Evolutionary conservation across 2,888 invertebrate species (phyloP).

Genomic region (Apodemia duryi): DNA sequence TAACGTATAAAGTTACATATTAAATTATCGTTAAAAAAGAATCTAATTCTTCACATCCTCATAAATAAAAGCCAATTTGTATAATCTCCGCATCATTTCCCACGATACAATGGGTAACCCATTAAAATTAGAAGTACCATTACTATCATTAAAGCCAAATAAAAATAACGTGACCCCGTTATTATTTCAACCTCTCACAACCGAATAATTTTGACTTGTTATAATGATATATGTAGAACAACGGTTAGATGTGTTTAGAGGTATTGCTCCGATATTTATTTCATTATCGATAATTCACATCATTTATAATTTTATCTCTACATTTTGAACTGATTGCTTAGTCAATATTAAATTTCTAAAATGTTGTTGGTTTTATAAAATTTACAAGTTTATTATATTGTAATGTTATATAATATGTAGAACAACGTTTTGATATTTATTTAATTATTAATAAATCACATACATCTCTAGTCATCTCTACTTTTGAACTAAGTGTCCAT

Average conservation of each 20-base stretch:
- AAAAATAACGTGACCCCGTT: conserved; percentile 53
- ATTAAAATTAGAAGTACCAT: conserved; percentile 50
- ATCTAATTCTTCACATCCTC: conserved; percentile 15
- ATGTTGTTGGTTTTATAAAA: no score
- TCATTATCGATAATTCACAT: conserved; percentile 7
- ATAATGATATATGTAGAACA: conserved; percentile 26
- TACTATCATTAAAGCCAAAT: conserved; percentile 66
- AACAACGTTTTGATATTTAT: no score
- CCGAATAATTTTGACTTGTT: conserved; percentile 56
- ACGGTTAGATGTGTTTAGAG: conserved; percentile 19
- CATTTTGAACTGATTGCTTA: neutral
- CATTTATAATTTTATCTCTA: neutral
- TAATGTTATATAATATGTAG: no score
- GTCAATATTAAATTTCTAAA: no score
- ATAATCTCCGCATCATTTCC: conserved; percentile 38
- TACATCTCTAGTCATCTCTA: neutral
- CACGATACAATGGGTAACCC: conserved; percentile 55
- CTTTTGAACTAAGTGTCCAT: neutral
- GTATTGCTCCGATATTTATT: conserved; percentile 12
- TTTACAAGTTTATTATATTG: no score
- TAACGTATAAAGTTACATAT: neutral
- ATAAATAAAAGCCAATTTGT: conserved; percentile 15
- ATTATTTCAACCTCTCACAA: conserved; percentile 59
- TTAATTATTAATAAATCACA: no score
- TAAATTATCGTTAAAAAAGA: conserved; percentile 11